phyloP scores from a whole-genome alignment of 1,140 invertebrate genomes.

The Rhizoglyphus robini region DNA sequence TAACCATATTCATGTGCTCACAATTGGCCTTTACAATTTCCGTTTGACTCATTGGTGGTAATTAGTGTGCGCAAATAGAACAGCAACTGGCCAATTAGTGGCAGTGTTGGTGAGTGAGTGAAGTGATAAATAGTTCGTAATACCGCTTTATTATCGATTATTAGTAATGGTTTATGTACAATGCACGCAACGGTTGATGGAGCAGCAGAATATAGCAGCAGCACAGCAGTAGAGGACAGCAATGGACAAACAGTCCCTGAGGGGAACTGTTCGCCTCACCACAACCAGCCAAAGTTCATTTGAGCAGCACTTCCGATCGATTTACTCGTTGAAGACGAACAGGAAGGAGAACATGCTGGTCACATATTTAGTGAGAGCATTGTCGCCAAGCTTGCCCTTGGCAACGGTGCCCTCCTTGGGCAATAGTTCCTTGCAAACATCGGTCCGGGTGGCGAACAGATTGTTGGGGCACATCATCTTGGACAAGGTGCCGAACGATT shows the following conservation, averaged over 20 bases:
- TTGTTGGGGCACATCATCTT: slow-evolving; percentile 19
- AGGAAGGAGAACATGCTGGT: slow-evolving; percentile 7
- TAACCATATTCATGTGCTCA: too few species aligned
- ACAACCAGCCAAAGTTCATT: background rate
- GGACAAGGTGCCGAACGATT: slow-evolving; percentile 16
- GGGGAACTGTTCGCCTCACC: background rate
- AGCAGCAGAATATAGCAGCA: background rate
- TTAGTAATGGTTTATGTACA: background rate
- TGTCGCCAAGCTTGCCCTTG: slow-evolving; percentile 19
- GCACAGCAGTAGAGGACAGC: slow-evolving; percentile 2
- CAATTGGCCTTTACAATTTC: background rate
- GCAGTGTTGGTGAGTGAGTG: too few species aligned
- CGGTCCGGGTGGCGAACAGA: slow-evolving; percentile 7
- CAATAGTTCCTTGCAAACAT: slow-evolving; percentile 5
- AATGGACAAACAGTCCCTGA: background rate
- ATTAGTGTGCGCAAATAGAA: too few species aligned
- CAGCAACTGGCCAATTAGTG: too few species aligned
- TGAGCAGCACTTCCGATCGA: background rate
- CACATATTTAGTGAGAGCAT: slow-evolving; percentile 18
- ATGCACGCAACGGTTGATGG: background rate
- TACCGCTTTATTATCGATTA: background rate
- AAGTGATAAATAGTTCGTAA: too few species aligned
- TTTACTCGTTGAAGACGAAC: slow-evolving; percentile 11
- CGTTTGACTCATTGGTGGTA: background rate
- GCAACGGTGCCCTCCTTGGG: background rate